These are phyloP conservation scores for Myiozetetes cayanensis DNA, from an alignment of 2,113 vertebrate species.

Conservation along the genomic window DNA sequence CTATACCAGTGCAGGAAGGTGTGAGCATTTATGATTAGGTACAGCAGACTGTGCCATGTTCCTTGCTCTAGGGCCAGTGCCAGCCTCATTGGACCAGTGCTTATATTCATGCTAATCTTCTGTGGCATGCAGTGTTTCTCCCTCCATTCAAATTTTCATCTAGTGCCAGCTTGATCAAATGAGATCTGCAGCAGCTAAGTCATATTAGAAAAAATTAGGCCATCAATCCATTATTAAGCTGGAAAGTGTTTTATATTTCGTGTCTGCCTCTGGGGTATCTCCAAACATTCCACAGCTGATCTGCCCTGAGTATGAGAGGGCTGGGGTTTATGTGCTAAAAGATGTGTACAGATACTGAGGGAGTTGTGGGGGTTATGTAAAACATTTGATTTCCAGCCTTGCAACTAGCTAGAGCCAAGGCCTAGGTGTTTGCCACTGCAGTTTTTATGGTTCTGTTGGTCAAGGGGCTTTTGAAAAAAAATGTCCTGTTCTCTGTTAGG, in stretches of 20 bases:
- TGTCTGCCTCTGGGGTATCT: background rate
- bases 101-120: conserved; percentile 14
- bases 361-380: background rate
- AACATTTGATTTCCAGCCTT: background rate
- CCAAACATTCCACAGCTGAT: background rate
- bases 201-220: conserved; percentile 54
- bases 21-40: background rate
- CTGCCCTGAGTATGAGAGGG: background rate
- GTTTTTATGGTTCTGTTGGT: background rate
- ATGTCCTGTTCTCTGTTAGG: background rate
- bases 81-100: background rate
- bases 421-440: background rate
- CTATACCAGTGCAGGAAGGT: background rate
- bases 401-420: background rate
- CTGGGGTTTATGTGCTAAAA: background rate
- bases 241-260: conserved; percentile 7
- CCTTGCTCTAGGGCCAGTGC: conserved; percentile 33
- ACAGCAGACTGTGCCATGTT: background rate
- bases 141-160: conserved; percentile 31
- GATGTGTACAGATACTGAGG: background rate
- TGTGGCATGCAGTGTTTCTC: conserved; percentile 17
- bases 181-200: conserved; percentile 51
- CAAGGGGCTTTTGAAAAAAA: background rate
- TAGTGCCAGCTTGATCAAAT: conserved; percentile 20
- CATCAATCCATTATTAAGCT: conserved; percentile 51